Percentiles rank a stretch among this genome's conserved stretches.
phyloP scores from a whole-genome alignment of 1,140 invertebrate species.

The Tetragonula clypearis region DNA sequence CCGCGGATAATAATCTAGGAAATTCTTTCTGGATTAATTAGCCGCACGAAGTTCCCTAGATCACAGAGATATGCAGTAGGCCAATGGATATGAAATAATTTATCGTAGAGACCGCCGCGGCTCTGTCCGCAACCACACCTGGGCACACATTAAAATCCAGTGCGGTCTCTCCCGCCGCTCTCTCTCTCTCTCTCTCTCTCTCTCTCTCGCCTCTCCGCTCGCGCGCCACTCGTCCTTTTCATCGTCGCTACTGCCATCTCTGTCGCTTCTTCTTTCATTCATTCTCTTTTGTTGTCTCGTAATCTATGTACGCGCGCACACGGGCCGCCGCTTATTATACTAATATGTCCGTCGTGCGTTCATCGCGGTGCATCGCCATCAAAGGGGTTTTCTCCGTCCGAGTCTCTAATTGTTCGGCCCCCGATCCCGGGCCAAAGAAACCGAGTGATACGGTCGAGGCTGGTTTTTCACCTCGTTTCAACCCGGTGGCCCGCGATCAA shows the following conservation, averaged over 20 bases:
- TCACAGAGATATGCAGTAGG: slow-evolving; percentile 36
- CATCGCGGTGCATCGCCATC: slow-evolving; percentile 67
- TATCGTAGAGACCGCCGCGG: slow-evolving; percentile 61
- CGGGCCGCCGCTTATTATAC: slow-evolving; percentile 59
- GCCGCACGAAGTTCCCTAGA: slow-evolving; percentile 3
- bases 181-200: not conserved
- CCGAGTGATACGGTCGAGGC: slow-evolving; percentile 44
- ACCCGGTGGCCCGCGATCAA: slow-evolving; percentile 27
- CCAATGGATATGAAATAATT: slow-evolving; percentile 73
- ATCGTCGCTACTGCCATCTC: slow-evolving; percentile 32
- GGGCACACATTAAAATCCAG: slow-evolving; percentile 68
- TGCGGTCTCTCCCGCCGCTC: not conserved
- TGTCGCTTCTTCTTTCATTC: slow-evolving; percentile 32
- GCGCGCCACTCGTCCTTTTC: not conserved
- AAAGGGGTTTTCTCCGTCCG: slow-evolving; percentile 71
- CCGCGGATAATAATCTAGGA: slow-evolving; percentile 22
- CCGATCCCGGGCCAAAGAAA: slow-evolving; percentile 24
- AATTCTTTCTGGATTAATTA: slow-evolving; percentile 54
- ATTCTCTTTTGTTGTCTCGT: slow-evolving; percentile 60
- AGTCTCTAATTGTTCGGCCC: slow-evolving; percentile 67
- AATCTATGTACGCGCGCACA: slow-evolving; percentile 60
- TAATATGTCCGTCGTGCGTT: slow-evolving; percentile 57
- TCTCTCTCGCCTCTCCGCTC: not conserved
- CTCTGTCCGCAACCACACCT: slow-evolving; percentile 69
- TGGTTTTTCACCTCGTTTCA: slow-evolving; percentile 38